Evolutionary conservation across 1,140 invertebrate genomes (phyloP).

Genomic region (Phymorhynchus buccinoides): DNA sequence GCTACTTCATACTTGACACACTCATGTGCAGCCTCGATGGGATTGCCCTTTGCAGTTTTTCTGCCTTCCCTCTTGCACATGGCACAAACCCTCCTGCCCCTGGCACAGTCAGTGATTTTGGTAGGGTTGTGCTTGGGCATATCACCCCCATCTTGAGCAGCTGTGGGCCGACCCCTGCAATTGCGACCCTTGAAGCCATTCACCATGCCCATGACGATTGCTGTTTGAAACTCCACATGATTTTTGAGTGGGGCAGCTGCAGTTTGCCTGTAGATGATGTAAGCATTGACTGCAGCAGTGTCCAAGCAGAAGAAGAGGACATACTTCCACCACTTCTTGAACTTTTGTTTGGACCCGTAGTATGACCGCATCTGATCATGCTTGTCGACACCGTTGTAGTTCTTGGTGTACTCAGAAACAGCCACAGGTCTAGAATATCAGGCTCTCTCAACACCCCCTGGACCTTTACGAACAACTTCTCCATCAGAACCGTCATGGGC

Average conservation of each 20-base stretch:
- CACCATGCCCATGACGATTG: background rate
- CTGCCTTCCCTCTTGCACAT: background rate
- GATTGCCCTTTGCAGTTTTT: background rate
- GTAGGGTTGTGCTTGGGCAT: background rate
- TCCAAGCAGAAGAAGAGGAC: conserved; percentile 15
- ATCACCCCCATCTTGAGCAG: background rate
- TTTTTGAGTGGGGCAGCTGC: background rate
- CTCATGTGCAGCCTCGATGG: background rate
- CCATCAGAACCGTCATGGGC: background rate
- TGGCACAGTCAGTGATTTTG: background rate
- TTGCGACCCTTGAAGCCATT: conserved; percentile 2
- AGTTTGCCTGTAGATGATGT: background rate
- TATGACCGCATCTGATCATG: conserved; percentile 11
- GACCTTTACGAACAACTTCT: background rate
- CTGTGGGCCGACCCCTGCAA: background rate
- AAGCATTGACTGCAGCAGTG: background rate
- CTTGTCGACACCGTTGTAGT: background rate
- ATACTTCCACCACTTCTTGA: conserved; percentile 12
- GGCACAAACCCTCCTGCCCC: background rate
- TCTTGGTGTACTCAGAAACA: background rate
- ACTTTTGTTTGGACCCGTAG: background rate
- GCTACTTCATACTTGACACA: background rate
- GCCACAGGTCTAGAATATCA: background rate
- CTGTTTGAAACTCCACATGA: background rate
- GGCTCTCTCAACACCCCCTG: background rate